A percentile compares a stretch with the other conserved stretches of the same genome.
Conservation (phyloP, 2,888 invertebrate genomes). For the Clepsis dumicolana region DNA sequence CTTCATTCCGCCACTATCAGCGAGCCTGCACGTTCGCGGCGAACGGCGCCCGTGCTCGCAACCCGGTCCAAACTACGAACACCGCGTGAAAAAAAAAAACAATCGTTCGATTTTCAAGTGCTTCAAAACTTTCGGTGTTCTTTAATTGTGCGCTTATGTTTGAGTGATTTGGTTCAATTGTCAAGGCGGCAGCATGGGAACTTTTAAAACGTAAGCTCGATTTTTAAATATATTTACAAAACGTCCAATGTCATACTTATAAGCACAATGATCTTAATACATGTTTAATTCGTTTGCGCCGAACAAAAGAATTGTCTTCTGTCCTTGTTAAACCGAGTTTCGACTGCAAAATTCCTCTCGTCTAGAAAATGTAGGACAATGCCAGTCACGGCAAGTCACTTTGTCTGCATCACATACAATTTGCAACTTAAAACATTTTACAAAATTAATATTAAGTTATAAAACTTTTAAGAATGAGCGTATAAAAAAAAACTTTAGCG, state of each 20-base stretch:
- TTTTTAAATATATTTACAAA: slow-evolving; percentile 46
- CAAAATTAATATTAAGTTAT: neutral
- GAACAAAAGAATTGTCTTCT: slow-evolving; percentile 39
- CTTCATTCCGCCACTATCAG: slow-evolving; percentile 72
- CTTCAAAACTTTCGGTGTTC: slow-evolving; percentile 53
- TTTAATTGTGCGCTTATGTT: slow-evolving; percentile 59
- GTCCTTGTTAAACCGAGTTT: slow-evolving; percentile 46
- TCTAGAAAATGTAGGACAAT: slow-evolving; percentile 73
- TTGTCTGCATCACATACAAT: slow-evolving; percentile 15
- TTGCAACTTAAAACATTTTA: slow-evolving; percentile 3
- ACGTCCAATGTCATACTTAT: neutral
- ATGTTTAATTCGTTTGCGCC: slow-evolving; percentile 31
- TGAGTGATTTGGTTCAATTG: slow-evolving; percentile 66
- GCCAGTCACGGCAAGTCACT: slow-evolving; percentile 56
- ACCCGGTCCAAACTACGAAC: slow-evolving; percentile 42
- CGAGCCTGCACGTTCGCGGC: slow-evolving; percentile 73
- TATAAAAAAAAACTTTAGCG: neutral
- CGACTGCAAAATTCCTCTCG: slow-evolving; percentile 62
- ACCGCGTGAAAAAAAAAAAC: slow-evolving; percentile 41
- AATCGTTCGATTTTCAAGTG: slow-evolving; percentile 37
- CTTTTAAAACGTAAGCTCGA: slow-evolving; percentile 71
- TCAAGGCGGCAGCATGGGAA: slow-evolving; percentile 72
- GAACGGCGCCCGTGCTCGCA: slow-evolving; percentile 69
- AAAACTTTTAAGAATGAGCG: neutral
- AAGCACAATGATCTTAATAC: slow-evolving; percentile 35